These are phyloP conservation scores for Drosophila asahinai DNA, from an alignment of 1,140 invertebrate species.

Conservation along the genomic window DNA sequence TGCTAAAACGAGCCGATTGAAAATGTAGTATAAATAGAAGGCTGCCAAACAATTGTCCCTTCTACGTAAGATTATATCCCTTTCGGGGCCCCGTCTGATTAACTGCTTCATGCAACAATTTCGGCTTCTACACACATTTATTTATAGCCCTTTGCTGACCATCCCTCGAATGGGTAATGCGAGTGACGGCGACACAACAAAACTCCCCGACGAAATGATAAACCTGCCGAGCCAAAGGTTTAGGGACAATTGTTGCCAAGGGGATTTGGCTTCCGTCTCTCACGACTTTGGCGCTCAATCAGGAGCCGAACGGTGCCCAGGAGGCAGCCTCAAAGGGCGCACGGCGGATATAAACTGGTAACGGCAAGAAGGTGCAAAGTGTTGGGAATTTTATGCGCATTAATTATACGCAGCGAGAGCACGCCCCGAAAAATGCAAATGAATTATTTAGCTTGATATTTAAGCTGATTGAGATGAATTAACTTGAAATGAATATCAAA, in stretches of 20 bases:
- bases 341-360: constrained; percentile 28
- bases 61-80: constrained; percentile 15
- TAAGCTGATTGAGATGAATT: constrained; percentile 82
- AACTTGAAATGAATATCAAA: constrained; percentile 66
- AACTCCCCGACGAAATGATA: constrained; percentile 51
- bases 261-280: constrained; percentile 14
- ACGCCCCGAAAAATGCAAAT: constrained; percentile 53
- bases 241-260: constrained; percentile 48
- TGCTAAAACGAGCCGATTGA: constrained; percentile 27
- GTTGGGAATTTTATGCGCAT: constrained; percentile 74
- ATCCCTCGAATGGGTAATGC: constrained; percentile 11
- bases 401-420: constrained; percentile 62
- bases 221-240: constrained; percentile 43
- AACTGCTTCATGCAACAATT: constrained; percentile 24
- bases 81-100: constrained; percentile 17
- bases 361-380: constrained; percentile 58
- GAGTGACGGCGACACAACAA: constrained; percentile 29
- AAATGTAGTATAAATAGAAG: constrained; percentile 34
- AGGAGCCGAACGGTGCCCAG: constrained; percentile 41
- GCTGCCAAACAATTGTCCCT: constrained; percentile 8
- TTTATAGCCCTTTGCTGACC: constrained; percentile 37
- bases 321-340: constrained; percentile 14
- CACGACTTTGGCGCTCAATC: constrained; percentile 51
- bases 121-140: constrained; percentile 29
- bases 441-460: constrained; percentile 76